phyloP scores from a whole-genome alignment of 2,797 vertebrate genomes.

The Notolabrus celidotus region DNA sequence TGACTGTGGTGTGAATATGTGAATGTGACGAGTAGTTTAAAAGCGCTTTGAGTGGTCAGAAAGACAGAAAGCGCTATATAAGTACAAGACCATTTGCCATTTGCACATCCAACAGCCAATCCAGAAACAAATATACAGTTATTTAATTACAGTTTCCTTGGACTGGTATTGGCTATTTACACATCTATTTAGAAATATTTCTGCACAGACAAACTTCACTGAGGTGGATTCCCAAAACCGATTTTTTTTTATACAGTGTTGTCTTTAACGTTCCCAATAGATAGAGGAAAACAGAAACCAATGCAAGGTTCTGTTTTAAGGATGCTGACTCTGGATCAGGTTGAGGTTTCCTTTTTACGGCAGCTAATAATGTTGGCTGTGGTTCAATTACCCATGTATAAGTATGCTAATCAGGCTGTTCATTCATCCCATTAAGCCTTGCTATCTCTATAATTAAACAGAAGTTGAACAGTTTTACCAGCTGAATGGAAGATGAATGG shows the following conservation, averaged over 20 bases:
- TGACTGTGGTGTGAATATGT: too few species aligned
- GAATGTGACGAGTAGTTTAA: too few species aligned
- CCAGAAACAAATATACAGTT: too few species aligned
- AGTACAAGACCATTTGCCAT: too few species aligned
- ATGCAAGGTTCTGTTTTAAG: neutral
- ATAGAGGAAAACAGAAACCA: neutral
- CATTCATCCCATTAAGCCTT: conserved; percentile 47
- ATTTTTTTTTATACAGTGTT: neutral
- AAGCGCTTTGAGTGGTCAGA: too few species aligned
- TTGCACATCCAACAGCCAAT: too few species aligned
- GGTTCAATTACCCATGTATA: conserved; percentile 31
- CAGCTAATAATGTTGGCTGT: conserved; percentile 35
- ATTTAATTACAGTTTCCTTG: too few species aligned
- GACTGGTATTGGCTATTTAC: too few species aligned
- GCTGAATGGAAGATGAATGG: conserved; percentile 42
- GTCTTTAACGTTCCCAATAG: neutral
- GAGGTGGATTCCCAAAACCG: too few species aligned
- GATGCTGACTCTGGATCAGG: neutral
- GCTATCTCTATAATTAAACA: conserved; percentile 50
- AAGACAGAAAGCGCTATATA: too few species aligned
- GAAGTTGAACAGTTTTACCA: conserved; percentile 49
- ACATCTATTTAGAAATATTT: too few species aligned
- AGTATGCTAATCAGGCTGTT: conserved; percentile 48
- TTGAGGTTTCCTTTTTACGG: neutral
- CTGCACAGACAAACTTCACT: too few species aligned